Conservation (phyloP, 2,797 vertebrate genomes). For the Gallinago stenura region DNA sequence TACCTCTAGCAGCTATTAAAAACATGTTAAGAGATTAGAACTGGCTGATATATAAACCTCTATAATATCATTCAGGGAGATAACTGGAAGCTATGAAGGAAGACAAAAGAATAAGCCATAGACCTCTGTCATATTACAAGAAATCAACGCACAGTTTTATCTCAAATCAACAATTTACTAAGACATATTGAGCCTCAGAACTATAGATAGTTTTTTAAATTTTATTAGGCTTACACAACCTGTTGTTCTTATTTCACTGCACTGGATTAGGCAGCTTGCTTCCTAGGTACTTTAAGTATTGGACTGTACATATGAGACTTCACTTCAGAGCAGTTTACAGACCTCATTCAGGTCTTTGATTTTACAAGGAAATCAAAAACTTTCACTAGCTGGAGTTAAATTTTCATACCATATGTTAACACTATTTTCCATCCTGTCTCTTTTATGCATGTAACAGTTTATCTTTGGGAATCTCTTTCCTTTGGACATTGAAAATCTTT, state of each 20-base stretch:
- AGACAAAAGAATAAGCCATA: not conserved
- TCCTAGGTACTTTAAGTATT: not conserved
- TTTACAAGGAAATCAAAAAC: not conserved
- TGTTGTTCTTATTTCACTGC: not conserved
- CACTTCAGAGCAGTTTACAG: not conserved
- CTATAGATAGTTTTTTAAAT: not conserved
- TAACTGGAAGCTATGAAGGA: not conserved
- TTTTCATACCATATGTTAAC: not conserved
- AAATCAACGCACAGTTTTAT: not conserved
- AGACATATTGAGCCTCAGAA: not conserved
- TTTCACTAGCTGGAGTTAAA: not conserved
- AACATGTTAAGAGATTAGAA: not conserved
- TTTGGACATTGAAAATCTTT: not conserved
- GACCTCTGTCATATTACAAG: not conserved
- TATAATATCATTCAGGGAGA: not conserved
- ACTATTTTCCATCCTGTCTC: not conserved
- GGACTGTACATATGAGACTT: not conserved
- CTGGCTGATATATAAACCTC: not conserved
- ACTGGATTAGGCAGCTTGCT: not conserved
- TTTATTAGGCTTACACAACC: not conserved
- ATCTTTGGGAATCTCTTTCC: not conserved
- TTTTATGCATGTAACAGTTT: not conserved
- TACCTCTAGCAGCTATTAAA: conserved; percentile 26
- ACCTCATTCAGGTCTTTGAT: not conserved
- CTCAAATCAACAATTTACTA: not conserved